phyloP scores from a whole-genome alignment of 2,888 invertebrate genomes.

The Lithophane ornitopus region DNA sequence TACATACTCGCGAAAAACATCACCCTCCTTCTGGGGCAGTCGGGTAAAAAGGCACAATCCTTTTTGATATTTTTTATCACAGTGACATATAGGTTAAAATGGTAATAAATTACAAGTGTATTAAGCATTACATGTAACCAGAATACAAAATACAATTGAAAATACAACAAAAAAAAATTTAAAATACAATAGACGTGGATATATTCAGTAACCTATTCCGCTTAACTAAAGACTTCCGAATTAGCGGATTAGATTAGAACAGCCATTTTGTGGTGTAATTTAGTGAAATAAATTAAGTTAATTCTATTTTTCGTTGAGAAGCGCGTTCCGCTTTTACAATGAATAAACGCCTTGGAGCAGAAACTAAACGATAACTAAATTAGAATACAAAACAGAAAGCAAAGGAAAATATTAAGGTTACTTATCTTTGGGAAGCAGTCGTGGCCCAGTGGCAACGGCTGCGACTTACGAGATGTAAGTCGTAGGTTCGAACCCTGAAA shows the following conservation, averaged over 20 bases:
- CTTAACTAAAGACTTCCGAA: too few species aligned
- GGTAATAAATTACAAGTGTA: background rate
- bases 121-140: background rate
- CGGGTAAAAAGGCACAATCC: too few species aligned
- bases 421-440: background rate
- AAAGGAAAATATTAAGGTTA: slow-evolving; percentile 13
- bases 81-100: background rate
- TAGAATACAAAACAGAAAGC: slow-evolving; percentile 20
- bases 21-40: too few species aligned
- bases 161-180: too few species aligned
- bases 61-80: background rate
- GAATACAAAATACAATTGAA: too few species aligned
- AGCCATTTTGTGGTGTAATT: slow-evolving; percentile 16
- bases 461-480: too few species aligned
- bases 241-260: too few species aligned
- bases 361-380: slow-evolving; percentile 38
- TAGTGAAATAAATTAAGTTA: slow-evolving; percentile 27
- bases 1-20: too few species aligned
- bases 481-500: too few species aligned
- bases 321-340: slow-evolving; percentile 24
- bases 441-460: too few species aligned
- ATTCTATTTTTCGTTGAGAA: slow-evolving; percentile 12
- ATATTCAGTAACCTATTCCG: too few species aligned
- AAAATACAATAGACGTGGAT: too few species aligned
- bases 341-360: slow-evolving; percentile 7